These are phyloP conservation scores for Muntiacus reevesi DNA, from an alignment of 2,113 vertebrate genomes.

Conservation along the genomic window DNA sequence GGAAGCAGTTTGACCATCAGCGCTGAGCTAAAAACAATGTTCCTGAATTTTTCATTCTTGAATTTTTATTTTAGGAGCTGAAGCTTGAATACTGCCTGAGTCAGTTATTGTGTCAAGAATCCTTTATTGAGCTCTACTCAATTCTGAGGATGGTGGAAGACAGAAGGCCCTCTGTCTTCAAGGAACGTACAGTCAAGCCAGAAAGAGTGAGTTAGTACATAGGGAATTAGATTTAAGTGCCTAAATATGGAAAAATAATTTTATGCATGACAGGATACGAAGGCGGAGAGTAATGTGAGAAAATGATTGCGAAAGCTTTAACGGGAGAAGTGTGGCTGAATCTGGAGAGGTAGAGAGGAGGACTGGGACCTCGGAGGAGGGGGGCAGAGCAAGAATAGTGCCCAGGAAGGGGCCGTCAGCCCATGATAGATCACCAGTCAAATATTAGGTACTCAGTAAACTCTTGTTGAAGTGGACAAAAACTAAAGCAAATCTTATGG, in stretches of 20 bases:
- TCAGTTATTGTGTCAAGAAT: not conserved
- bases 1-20: not conserved
- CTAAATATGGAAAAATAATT: not conserved
- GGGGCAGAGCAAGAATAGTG: rapidly evolving
- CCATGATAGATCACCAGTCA: not conserved
- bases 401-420: not conserved
- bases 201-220: not conserved
- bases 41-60: conserved; percentile 3
- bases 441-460: too few species aligned
- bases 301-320: not conserved
- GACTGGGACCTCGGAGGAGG: not conserved
- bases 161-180: not conserved
- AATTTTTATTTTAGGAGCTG: not conserved
- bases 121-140: not conserved
- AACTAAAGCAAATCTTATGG: not conserved
- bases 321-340: not conserved
- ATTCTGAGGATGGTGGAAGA: not conserved
- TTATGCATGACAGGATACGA: too few species aligned
- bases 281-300: not conserved
- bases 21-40: not conserved
- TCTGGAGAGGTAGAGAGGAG: not conserved
- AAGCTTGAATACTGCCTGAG: not conserved
- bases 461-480: not conserved
- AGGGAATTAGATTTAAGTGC: not conserved
- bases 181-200: not conserved